phyloP scores from a whole-genome alignment of 2,888 invertebrate genomes.

The Drosophila niveifrons region DNA sequence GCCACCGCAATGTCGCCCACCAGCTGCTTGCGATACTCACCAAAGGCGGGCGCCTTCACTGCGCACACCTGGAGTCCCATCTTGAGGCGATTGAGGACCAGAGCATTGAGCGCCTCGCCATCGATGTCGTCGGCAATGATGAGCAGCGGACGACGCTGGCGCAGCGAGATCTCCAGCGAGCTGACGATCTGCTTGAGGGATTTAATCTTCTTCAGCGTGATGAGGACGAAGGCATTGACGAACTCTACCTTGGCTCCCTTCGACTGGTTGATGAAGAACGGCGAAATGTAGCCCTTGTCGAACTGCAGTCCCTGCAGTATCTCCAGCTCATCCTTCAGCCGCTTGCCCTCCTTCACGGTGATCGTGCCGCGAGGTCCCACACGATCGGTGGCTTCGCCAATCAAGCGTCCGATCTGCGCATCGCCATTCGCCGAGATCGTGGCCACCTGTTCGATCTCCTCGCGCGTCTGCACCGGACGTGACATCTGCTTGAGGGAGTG shows the following conservation, averaged over 20 bases:
- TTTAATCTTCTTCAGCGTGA: slow-evolving; percentile 99
- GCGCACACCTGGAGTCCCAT: slow-evolving; percentile 97
- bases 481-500: slow-evolving; percentile 95
- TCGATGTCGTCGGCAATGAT: slow-evolving; percentile 98
- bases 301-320: slow-evolving; percentile 99
- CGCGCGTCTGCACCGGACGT: slow-evolving; percentile 97
- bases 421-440: slow-evolving; percentile 99
- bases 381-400: slow-evolving; percentile 98
- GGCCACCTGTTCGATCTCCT: slow-evolving; percentile 99
- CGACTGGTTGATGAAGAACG: slow-evolving; percentile 98
- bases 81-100: slow-evolving; percentile 96
- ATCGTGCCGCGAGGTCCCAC: slow-evolving; percentile 99
- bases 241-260: slow-evolving; percentile 99
- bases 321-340: slow-evolving; percentile 96
- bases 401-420: slow-evolving; percentile 94
- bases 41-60: slow-evolving; percentile 98
- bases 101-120: slow-evolving; percentile 96
- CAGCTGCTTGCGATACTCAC: slow-evolving; percentile 96
- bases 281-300: slow-evolving; percentile 99
- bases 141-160: slow-evolving; percentile 95
- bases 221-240: slow-evolving; percentile 96
- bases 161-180: slow-evolving; percentile 96
- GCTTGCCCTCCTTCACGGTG: slow-evolving; percentile 99
- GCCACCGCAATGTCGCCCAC: slow-evolving; percentile 96
- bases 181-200: slow-evolving; percentile 98